Conservation (phyloP, 2,113 vertebrate genomes). For the Collichthys lucidus region DNA sequence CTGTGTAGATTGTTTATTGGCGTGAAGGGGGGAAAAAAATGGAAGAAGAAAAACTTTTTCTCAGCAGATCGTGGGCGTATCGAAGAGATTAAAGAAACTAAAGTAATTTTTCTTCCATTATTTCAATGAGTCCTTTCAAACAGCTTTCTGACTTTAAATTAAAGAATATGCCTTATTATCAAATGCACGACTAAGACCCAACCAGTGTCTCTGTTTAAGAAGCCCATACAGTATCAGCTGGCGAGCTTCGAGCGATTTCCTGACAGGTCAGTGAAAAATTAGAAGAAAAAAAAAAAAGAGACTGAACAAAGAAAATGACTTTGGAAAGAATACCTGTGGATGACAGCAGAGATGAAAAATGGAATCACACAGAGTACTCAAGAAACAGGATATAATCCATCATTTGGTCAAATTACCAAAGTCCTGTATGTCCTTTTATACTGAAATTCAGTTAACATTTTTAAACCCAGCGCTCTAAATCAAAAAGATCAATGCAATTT, state of each 20-base stretch:
- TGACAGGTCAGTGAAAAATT: constrained; percentile 46
- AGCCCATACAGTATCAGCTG: not conserved
- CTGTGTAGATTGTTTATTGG: not conserved
- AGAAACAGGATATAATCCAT: not conserved
- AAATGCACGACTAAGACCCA: constrained; percentile 30
- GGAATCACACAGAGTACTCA: not conserved
- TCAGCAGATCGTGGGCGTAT: not conserved
- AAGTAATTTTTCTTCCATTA: not conserved
- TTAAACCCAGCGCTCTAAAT: not conserved
- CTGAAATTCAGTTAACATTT: not conserved
- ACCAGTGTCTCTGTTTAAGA: constrained; percentile 16
- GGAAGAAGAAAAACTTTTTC: not conserved
- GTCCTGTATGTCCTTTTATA: not conserved
- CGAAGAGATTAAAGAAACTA: not conserved
- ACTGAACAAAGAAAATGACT: constrained; percentile 30
- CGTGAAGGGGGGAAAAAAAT: not conserved
- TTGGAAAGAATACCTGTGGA: constrained; percentile 12
- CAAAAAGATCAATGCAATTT: not conserved
- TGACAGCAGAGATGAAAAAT: constrained; percentile 32
- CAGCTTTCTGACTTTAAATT: constrained; percentile 1
- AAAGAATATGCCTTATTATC: constrained; percentile 10
- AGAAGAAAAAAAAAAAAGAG: constrained; percentile 17
- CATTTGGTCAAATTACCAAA: not conserved
- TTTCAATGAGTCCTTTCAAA: constrained; percentile 10
- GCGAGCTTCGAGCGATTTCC: constrained; percentile 31